Base-by-base conservation (phyloP, 2,113 vertebrate species). In the Poeciliopsis prolifica region DNA sequence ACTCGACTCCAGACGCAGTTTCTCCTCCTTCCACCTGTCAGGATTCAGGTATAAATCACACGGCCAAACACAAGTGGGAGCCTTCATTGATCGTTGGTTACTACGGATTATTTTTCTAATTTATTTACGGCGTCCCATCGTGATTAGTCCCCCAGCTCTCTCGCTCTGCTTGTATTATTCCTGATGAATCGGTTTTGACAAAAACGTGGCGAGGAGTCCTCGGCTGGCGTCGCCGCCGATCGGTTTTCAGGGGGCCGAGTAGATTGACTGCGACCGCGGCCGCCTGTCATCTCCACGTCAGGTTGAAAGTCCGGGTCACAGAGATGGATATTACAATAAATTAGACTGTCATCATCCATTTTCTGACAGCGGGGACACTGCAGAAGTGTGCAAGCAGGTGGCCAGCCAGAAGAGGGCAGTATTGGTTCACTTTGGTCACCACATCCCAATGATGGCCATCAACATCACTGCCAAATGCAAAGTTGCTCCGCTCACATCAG, bases 291-390 rank as follows among this genome's bases (percentile, higher is more conserved):
- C 0, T 19, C 70, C 74, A 82, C 83, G 61, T 83, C 80, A 82
- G 81, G 75, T 37, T 65, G 78, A 73, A 68, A 68, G 61, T 76
- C 22, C 35, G 75, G 87, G 88, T 88, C 90, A 88, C 28, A 70
- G 51, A 78, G 73, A 87, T 3, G 68, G 65, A 77, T 81, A 79
- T 84, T 54, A 78, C 80, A 87, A 92, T 90, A 90, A 93, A 93
- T 92, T 73, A 91, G 85, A 79, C 86, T 93, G 92, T 92, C 92
- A 92, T 90, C 77, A 87, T 91, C 84, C 87, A 92, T 92, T 91
- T 85, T 75, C 63, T 77, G 79, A 79, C 75, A 51, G 78, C 28
- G 60, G 60, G 15, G 65, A 70, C 44, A 30, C 40, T 58, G 70
- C 65, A 37, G 10, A 15, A 28, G 51, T 5, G 28, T 73, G 83